Conservation (phyloP, 2,888 invertebrate genomes). For the Phyto melanocephala region DNA sequence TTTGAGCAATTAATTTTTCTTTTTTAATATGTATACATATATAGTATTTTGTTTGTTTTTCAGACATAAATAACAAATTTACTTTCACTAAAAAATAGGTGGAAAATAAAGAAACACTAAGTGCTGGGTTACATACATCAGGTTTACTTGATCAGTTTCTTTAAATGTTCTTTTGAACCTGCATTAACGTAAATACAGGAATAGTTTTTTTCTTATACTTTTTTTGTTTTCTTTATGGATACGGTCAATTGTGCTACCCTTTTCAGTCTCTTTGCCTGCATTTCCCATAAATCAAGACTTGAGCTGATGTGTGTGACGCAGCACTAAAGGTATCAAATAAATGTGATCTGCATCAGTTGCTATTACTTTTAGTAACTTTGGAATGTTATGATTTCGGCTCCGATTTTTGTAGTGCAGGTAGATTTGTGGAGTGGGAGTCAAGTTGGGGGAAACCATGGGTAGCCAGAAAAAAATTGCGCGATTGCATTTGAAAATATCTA, state of each 20-base stretch:
- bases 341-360: neutral
- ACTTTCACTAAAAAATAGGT: constrained; percentile 8
- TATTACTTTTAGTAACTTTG: constrained; percentile 24
- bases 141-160: no score
- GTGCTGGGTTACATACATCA: neutral
- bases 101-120: neutral
- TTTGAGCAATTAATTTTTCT: constrained; percentile 61
- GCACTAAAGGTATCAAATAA: neutral
- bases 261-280: no score
- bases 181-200: no score
- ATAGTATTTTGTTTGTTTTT: neutral
- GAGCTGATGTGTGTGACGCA: no score
- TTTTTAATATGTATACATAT: neutral
- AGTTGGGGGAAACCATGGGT: constrained; percentile 58
- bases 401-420: constrained; percentile 41
- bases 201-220: no score
- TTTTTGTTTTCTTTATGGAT: no score
- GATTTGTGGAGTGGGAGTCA: neutral
- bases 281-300: no score
- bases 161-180: no score
- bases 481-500: constrained; percentile 76
- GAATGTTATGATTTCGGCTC: constrained; percentile 61
- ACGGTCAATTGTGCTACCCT: no score
- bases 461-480: constrained; percentile 70
- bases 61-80: constrained; percentile 29